A percentile compares a stretch with the other conserved stretches of the same genome.
These are phyloP conservation scores for Silvanus unidentatus DNA, from an alignment of 2,888 invertebrate species.

Conservation along the genomic window DNA sequence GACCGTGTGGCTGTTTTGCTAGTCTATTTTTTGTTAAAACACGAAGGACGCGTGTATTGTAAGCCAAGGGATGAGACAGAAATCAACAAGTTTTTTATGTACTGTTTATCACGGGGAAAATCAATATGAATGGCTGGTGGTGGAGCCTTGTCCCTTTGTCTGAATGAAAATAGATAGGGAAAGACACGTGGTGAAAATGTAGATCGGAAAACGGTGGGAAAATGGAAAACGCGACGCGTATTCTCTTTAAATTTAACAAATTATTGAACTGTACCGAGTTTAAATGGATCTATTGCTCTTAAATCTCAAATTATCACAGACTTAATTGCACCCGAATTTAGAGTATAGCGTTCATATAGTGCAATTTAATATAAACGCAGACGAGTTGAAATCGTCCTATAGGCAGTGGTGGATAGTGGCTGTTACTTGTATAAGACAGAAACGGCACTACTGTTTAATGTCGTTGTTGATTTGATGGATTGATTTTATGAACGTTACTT, in stretches of 20 bases:
- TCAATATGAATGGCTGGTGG: constrained; percentile 46
- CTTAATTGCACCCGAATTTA: constrained; percentile 15
- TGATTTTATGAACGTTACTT: constrained; percentile 17
- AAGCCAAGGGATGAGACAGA: constrained; percentile 29
- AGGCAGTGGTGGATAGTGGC: constrained; percentile 25
- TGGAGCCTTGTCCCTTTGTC: constrained; percentile 43
- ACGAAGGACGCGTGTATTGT: constrained; percentile 13
- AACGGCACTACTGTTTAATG: constrained; percentile 25
- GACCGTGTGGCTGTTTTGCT: no score
- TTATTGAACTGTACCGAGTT: no score
- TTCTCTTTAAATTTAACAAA: no score
- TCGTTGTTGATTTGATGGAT: constrained; percentile 30
- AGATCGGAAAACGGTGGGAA: no score
- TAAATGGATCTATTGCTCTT: constrained; percentile 11
- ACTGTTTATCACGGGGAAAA: constrained; percentile 46
- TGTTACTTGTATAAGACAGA: constrained; percentile 32
- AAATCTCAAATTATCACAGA: constrained; percentile 15
- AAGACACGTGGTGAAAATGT: constrained; percentile 7
- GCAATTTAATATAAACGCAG: constrained; percentile 15
- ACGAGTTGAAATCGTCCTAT: constrained; percentile 14
- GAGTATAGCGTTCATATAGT: not conserved
- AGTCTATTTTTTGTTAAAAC: no score
- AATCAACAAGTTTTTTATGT: constrained; percentile 53
- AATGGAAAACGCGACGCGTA: not conserved
- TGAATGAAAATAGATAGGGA: constrained; percentile 42